Percentiles rank a stretch among this genome's conserved stretches.
These are phyloP conservation scores for Prinia subflava DNA, from an alignment of 2,113 vertebrate species.

Conservation along the genomic window DNA sequence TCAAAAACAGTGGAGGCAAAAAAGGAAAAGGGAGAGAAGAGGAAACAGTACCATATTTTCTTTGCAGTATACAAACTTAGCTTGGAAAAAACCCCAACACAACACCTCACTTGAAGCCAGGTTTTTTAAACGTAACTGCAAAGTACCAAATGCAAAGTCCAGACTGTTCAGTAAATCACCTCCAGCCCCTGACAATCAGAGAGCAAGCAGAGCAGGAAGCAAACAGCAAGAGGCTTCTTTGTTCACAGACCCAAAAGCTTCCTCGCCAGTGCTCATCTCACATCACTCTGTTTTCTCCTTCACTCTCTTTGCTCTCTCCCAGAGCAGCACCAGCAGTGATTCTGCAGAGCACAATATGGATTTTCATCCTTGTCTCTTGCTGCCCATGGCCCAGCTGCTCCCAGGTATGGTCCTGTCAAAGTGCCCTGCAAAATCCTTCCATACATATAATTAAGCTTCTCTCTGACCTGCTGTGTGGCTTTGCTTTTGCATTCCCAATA, in stretches of 20 bases:
- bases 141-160: conserved; percentile 1
- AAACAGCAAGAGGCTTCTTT: conserved; percentile 40
- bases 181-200: not conserved
- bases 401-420: not conserved
- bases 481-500: not conserved
- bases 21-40: not conserved
- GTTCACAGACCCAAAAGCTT: not conserved
- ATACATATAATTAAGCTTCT: not conserved
- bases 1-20: not conserved
- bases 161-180: not conserved
- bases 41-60: not conserved
- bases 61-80: not conserved
- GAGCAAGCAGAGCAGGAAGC: conserved; percentile 21
- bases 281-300: not conserved
- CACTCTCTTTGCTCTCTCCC: not conserved
- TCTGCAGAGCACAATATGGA: not conserved
- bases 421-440: not conserved
- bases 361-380: not conserved
- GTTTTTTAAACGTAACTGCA: not conserved
- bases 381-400: not conserved
- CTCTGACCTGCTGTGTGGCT: not conserved
- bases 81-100: not conserved
- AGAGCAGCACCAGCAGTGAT: not conserved
- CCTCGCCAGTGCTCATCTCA: not conserved
- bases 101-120: not conserved